Evolutionary conservation across 2,113 vertebrate genomes (phyloP).

Genomic region (Pseudopodoces humilis): DNA sequence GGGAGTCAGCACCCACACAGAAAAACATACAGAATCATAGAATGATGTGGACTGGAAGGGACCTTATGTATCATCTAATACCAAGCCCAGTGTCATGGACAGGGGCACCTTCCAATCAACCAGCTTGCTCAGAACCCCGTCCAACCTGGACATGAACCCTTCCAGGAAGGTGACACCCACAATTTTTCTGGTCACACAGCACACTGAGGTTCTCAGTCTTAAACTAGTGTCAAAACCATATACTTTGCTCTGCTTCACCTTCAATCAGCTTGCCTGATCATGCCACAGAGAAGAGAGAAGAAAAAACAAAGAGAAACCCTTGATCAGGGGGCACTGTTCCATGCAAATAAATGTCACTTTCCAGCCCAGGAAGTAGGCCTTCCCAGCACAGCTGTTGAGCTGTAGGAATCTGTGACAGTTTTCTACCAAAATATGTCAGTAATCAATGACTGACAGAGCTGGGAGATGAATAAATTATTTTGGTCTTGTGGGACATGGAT

Average conservation of each 20-base stretch:
- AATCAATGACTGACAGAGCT: not conserved
- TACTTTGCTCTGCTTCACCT: not conserved
- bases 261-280: not conserved
- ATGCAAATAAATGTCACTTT: not conserved
- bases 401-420: not conserved
- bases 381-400: not conserved
- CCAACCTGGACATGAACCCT: not conserved
- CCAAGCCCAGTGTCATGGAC: not conserved
- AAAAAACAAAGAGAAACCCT: not conserved
- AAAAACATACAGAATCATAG: not conserved
- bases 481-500: not conserved
- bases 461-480: not conserved
- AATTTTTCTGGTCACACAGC: not conserved
- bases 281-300: not conserved
- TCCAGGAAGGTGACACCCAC: not conserved
- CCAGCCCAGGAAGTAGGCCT: not conserved
- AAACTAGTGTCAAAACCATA: not conserved
- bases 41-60: not conserved
- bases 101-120: not conserved
- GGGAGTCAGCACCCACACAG: not conserved
- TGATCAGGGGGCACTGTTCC: not conserved
- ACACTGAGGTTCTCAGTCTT: not conserved
- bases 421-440: not conserved
- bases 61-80: not conserved
- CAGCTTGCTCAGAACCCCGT: not conserved